Evolutionary conservation across 1,140 invertebrate genomes (phyloP).

Genomic region (Ips typographus): DNA sequence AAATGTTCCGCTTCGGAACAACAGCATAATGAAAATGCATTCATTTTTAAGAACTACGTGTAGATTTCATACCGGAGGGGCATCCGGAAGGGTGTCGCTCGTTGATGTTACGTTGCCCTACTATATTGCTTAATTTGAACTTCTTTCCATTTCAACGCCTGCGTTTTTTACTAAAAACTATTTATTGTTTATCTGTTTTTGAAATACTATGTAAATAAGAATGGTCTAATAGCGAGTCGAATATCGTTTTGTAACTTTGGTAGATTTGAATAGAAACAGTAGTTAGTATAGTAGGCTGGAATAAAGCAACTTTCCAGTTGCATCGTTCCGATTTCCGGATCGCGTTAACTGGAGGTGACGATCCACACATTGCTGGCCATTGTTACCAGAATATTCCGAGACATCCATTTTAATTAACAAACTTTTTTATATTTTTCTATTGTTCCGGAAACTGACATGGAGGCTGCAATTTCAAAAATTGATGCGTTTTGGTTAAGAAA

Average conservation of each 20-base stretch:
- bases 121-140: slow-evolving; percentile 4
- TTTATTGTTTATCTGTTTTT: too few relatives aligned
- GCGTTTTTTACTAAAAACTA: too few relatives aligned
- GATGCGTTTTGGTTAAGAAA: slow-evolving; percentile 2
- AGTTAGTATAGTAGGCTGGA: neutral
- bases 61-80: slow-evolving; percentile 26
- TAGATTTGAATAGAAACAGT: neutral
- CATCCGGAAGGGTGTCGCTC: slow-evolving; percentile 8
- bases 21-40: slow-evolving; percentile 38
- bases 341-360: slow-evolving; percentile 32
- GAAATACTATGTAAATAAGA: too few relatives aligned
- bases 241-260: neutral
- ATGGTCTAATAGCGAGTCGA: too few relatives aligned
- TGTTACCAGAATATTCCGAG: slow-evolving; percentile 19
- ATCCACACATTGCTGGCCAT: slow-evolving; percentile 37
- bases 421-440: slow-evolving; percentile 23
- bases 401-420: slow-evolving; percentile 30
- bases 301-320: slow-evolving; percentile 10
- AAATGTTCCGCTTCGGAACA: slow-evolving; percentile 23
- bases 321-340: slow-evolving; percentile 11
- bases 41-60: slow-evolving; percentile 35
- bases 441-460: slow-evolving; percentile 2
- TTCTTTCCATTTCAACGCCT: too few relatives aligned
- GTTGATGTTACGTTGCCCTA: slow-evolving; percentile 6
- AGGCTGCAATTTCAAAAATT: slow-evolving; percentile 4